Evolutionary conservation across 1,140 invertebrate species (phyloP), one percentile per base, ranked within the genome.

Genomic region (Drosophila insularis): DNA sequence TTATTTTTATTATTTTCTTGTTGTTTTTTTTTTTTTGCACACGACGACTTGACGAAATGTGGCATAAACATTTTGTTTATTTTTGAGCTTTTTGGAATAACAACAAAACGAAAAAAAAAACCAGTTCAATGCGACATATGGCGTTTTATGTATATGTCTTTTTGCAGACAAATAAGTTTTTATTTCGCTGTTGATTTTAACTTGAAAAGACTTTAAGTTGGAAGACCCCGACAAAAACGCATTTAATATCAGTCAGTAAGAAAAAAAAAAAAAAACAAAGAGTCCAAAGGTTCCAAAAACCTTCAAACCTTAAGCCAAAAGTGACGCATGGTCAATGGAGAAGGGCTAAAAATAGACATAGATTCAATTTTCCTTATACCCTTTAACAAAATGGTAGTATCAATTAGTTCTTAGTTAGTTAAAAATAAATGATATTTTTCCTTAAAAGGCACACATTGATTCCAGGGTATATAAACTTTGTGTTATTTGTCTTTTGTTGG

Each of bases 91-190:
- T 27, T 35, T 17, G 43, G 43, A 21, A 50, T 50, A 46, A 50
- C 17, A 46, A 17, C 4, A 8, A 46, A 40, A 40, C 4, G 10
- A 6, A 10, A 56, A 56, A 8, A 56, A 58, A 58, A 58, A 58
- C 55, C 55, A 58, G 55, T 58, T 58, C 55, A 58, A 58, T 58
- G 55, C 55, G 55, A 58, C 55, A 58, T 58, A 58, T 58, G 55
- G 55, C 55, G 55, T 58, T 58, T 58, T 46, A 17, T 46, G 43
- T 46, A 14, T 46, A 17, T 55, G 21, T 35, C 31, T 56, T 32
- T 56, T 31, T 56, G 54, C 54, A 58, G 55, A 58, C 55, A 58
- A 35, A 56, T 35, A 32, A 56, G 43, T 50, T 50, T 50, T 50
- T 27, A 27, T 27, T 50, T 50, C 7, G 43, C 43, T 46, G 43